Conservation (phyloP, 1,140 invertebrate genomes). For the Neoseiulus cucumeris region DNA sequence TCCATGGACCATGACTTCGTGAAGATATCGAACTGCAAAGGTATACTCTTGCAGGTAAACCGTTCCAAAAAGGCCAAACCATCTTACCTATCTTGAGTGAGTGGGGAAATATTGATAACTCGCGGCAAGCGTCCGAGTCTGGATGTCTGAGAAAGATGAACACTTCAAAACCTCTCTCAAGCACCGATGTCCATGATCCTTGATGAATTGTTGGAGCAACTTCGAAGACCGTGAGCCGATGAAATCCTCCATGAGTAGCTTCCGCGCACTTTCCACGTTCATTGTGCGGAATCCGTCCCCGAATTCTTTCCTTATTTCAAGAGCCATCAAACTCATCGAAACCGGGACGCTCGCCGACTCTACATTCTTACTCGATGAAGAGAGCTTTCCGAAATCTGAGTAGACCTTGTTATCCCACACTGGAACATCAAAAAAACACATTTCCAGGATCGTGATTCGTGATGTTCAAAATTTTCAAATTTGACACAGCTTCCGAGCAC, state of each 20-base stretch:
- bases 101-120: too few species aligned
- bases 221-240: slow-evolving; percentile 29
- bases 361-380: not conserved
- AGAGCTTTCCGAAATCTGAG: not conserved
- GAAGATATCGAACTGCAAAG: slow-evolving; percentile 37
- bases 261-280: not conserved
- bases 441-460: not conserved
- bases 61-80: too few species aligned
- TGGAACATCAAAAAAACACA: not conserved
- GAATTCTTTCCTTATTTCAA: not conserved
- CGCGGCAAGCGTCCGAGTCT: not conserved
- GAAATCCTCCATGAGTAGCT: slow-evolving; percentile 27
- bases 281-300: not conserved
- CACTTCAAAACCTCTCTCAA: slow-evolving; percentile 35
- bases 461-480: too few species aligned
- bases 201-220: slow-evolving; percentile 39
- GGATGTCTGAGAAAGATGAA: not conserved
- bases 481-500: too few species aligned
- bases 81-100: too few species aligned
- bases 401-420: not conserved
- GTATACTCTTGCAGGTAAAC: not conserved
- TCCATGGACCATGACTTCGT: slow-evolving; percentile 44
- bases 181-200: slow-evolving; percentile 47
- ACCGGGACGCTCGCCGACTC: not conserved
- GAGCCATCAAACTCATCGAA: not conserved